phyloP scores from a whole-genome alignment of 2,888 invertebrate genomes.

The Acheta domesticus region DNA sequence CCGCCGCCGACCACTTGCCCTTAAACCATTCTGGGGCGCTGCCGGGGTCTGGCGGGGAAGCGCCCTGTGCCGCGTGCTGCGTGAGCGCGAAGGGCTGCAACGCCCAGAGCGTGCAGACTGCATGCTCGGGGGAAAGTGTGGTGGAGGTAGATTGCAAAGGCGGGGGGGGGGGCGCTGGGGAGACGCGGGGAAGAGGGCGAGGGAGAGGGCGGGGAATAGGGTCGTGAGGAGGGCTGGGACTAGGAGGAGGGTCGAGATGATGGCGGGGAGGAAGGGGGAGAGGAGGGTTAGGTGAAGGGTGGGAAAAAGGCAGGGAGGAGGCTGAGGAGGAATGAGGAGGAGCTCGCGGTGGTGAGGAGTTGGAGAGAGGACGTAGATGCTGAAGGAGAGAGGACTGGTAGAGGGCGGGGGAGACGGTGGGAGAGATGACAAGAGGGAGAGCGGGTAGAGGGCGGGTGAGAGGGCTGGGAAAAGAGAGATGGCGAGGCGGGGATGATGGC shows the following conservation, averaged over 20 bases:
- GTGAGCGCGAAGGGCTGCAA: background rate
- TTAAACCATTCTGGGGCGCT: too few species aligned
- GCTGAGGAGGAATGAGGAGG: accelerated
- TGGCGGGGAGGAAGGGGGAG: background rate
- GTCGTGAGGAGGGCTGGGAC: background rate
- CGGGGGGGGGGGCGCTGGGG: background rate
- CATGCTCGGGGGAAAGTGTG: background rate
- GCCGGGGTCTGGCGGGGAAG: background rate
- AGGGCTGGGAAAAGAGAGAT: too few species aligned
- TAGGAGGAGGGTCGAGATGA: too few species aligned
- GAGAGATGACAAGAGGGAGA: accelerated
- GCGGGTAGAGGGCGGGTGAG: too few species aligned
- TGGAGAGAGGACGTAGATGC: too few species aligned
- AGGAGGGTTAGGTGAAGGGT: too few species aligned
- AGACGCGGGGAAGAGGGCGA: background rate
- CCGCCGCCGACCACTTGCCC: too few species aligned
- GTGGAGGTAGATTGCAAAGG: background rate
- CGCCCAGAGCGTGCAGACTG: background rate
- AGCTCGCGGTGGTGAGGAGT: accelerated
- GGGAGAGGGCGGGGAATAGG: background rate
- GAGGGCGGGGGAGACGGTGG: too few species aligned
- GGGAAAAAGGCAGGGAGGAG: accelerated
- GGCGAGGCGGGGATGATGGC: too few species aligned
- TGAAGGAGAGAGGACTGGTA: too few species aligned
- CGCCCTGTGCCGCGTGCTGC: too few species aligned